phyloP scores from a whole-genome alignment of 1,140 invertebrate species.

The Coptotermes formosanus region DNA sequence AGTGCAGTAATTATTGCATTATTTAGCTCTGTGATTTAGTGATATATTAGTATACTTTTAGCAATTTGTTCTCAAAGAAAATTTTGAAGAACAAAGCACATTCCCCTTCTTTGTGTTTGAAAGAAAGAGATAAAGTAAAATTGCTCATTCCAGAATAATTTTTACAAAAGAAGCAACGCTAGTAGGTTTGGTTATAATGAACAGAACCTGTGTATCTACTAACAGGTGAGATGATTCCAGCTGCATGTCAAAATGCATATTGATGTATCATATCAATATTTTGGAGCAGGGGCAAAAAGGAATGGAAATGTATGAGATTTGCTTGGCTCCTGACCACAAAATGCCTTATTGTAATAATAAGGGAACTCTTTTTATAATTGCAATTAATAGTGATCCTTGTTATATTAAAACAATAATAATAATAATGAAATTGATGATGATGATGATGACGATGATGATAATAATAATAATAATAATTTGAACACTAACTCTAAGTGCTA shows the following conservation, averaged over 20 bases:
- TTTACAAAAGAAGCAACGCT: slow-evolving; percentile 7
- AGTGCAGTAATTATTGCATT: slow-evolving; percentile 17
- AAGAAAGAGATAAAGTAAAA: slow-evolving; percentile 10
- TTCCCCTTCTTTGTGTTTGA: slow-evolving; percentile 29
- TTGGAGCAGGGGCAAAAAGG: background rate
- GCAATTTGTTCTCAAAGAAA: slow-evolving; percentile 5
- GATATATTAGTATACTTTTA: slow-evolving; percentile 29
- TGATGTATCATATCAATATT: background rate
- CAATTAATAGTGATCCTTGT: slow-evolving; percentile 23
- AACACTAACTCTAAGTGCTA: slow-evolving; percentile 25
- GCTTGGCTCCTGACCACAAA: slow-evolving; percentile 23
- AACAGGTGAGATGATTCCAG: slow-evolving; percentile 7
- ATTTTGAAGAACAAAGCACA: slow-evolving; percentile 25
- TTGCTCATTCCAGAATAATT: slow-evolving; percentile 21
- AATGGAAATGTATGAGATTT: slow-evolving; percentile 4
- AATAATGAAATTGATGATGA: no score
- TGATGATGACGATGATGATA: background rate
- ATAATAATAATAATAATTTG: slow-evolving; percentile 7
- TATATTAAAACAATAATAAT: background rate
- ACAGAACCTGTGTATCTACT: background rate
- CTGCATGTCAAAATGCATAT: background rate
- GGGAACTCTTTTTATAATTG: slow-evolving; percentile 14
- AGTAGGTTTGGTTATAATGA: background rate
- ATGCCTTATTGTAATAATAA: slow-evolving; percentile 29
- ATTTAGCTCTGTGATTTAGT: slow-evolving; percentile 34